phyloP scores from a whole-genome alignment of 1,140 invertebrate genomes.

The Camponotus floridanus region DNA sequence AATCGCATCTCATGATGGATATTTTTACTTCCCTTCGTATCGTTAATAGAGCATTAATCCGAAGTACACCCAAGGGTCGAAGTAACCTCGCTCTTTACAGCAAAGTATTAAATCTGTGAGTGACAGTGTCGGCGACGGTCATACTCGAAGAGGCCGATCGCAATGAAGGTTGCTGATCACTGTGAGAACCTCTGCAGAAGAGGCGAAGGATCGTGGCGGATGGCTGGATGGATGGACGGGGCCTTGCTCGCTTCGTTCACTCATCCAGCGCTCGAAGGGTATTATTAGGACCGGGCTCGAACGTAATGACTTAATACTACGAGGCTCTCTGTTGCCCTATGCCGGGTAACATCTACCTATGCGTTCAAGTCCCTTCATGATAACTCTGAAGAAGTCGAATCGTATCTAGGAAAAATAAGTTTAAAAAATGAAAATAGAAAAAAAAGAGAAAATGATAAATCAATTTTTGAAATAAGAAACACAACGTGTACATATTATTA shows the following conservation, averaged over 20 bases:
- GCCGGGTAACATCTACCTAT: slow-evolving; percentile 69
- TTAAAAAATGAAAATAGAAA: background rate
- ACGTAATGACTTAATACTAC: slow-evolving; percentile 82
- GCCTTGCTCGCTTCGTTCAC: slow-evolving; percentile 71
- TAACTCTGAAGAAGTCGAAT: slow-evolving; percentile 61
- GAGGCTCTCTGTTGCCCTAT: slow-evolving; percentile 77
- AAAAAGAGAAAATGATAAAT: background rate
- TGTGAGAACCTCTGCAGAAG: slow-evolving; percentile 76
- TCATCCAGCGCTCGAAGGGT: slow-evolving; percentile 74
- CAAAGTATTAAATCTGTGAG: slow-evolving; percentile 22
- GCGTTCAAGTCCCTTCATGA: slow-evolving; percentile 57
- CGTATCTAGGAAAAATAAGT: background rate
- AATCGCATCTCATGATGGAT: too few species aligned
- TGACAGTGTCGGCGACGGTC: slow-evolving; percentile 3
- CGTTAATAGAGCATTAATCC: background rate
- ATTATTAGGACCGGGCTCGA: slow-evolving; percentile 79
- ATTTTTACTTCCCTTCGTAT: slow-evolving; percentile 5
- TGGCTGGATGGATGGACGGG: slow-evolving; percentile 75
- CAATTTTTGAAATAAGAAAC: slow-evolving; percentile 27
- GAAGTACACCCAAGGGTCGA: background rate
- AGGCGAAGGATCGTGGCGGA: slow-evolving; percentile 72
- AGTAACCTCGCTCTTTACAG: background rate
- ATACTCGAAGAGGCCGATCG: background rate
- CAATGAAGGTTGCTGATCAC: slow-evolving; percentile 43
- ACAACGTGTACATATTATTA: too few species aligned